Evolutionary conservation across 2,888 invertebrate genomes (phyloP).

Genomic region (Globia sparganii): DNA sequence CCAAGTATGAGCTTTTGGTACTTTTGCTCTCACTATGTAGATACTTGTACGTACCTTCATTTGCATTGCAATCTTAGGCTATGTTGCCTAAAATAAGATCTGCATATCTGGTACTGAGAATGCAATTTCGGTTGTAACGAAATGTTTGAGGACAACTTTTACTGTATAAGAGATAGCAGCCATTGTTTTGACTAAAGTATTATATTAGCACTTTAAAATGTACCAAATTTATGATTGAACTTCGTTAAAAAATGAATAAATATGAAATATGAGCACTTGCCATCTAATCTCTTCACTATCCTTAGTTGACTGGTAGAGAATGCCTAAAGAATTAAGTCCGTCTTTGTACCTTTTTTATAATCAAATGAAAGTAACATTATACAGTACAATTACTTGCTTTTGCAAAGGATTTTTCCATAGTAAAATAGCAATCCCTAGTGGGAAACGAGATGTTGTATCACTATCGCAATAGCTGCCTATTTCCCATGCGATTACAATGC

Average conservation of each 20-base stretch:
- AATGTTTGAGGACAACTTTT: neutral
- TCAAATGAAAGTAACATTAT: neutral
- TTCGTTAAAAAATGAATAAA: neutral
- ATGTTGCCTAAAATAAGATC: slow-evolving; percentile 36
- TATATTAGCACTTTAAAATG: neutral
- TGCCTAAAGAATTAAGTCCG: neutral
- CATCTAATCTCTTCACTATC: neutral
- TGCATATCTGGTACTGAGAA: slow-evolving; percentile 27
- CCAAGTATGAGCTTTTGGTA: slow-evolving; percentile 60
- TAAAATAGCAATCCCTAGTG: neutral
- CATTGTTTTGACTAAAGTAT: no score
- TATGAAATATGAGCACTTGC: neutral
- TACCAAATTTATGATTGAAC: neutral
- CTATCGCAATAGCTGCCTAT: neutral
- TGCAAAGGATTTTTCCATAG: neutral
- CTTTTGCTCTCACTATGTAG: slow-evolving; percentile 51
- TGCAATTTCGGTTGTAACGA: neutral
- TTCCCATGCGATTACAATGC: neutral
- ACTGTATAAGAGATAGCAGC: no score
- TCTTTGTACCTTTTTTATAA: neutral
- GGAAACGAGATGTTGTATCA: neutral
- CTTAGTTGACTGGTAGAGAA: neutral
- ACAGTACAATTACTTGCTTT: neutral
- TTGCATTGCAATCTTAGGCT: slow-evolving; percentile 59
- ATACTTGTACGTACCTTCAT: slow-evolving; percentile 46